Conservation (phyloP, 1,140 invertebrate genomes). For the Hypsibius dujardini region DNA sequence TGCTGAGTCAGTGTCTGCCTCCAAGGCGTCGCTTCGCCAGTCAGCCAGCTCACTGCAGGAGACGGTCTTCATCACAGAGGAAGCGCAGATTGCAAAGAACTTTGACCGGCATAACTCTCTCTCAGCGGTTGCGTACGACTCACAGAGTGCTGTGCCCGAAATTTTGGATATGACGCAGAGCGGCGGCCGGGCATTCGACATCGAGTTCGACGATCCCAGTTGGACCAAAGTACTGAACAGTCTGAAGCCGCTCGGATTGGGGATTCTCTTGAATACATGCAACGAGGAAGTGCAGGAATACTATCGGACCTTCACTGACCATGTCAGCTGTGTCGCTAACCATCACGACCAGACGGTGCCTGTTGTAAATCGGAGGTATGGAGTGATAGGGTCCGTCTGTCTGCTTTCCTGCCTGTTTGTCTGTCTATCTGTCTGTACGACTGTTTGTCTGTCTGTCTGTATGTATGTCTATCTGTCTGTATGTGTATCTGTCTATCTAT, state of each 20-base stretch:
- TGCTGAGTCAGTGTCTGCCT: slow-evolving; percentile 1
- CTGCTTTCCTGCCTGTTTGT: neutral
- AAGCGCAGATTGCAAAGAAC: neutral
- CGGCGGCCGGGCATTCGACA: slow-evolving; percentile 62
- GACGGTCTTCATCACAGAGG: neutral
- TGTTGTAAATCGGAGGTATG: slow-evolving; percentile 66
- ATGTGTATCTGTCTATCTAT: too few species aligned
- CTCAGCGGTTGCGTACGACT: slow-evolving; percentile 30
- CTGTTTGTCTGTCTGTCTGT: too few species aligned
- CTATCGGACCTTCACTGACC: slow-evolving; percentile 77
- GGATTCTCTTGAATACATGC: slow-evolving; percentile 83
- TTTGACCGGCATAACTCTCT: slow-evolving; percentile 16
- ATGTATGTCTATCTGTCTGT: too few species aligned
- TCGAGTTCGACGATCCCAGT: slow-evolving; percentile 81
- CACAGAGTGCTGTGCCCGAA: slow-evolving; percentile 49
- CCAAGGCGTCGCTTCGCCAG: neutral
- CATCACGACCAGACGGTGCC: slow-evolving; percentile 75
- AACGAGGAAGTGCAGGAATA: slow-evolving; percentile 64
- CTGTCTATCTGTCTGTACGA: slow-evolving; percentile 13
- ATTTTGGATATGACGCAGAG: slow-evolving; percentile 80
- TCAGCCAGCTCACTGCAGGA: slow-evolving; percentile 5
- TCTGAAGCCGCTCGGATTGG: slow-evolving; percentile 76
- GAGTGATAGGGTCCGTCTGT: neutral
- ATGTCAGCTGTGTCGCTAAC: slow-evolving; percentile 70
- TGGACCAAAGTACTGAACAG: slow-evolving; percentile 68